Conservation (phyloP, 2,797 vertebrate genomes). For the Myripristis jacobus region DNA sequence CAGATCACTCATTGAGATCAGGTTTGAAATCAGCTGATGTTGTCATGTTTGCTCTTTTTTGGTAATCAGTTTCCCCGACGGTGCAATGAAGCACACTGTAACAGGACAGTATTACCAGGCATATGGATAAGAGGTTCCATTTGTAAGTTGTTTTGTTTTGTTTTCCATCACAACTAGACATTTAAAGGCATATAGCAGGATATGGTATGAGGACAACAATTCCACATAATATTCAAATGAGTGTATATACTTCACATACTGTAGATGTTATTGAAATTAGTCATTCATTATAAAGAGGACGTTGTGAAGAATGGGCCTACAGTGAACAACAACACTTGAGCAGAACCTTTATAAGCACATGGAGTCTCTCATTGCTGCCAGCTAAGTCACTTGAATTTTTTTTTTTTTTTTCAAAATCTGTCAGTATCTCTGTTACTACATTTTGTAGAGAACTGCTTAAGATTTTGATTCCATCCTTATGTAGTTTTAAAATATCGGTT, state of each 20-base stretch:
- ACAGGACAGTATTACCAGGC: constrained; percentile 7
- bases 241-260: constrained; percentile 55
- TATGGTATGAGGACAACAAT: constrained; percentile 63
- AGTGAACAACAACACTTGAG: constrained; percentile 82
- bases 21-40: constrained; percentile 35
- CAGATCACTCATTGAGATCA: constrained; percentile 19
- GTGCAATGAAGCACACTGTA: constrained; percentile 40
- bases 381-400: constrained; percentile 83
- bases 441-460: constrained; percentile 83
- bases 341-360: constrained; percentile 90
- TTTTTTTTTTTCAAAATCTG: constrained; percentile 79
- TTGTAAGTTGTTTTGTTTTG: constrained; percentile 29
- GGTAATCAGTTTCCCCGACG: constrained; percentile 7
- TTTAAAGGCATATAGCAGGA: constrained; percentile 18
- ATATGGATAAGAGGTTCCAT: constrained; percentile 18
- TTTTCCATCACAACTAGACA: constrained; percentile 23
- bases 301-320: constrained; percentile 49
- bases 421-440: constrained; percentile 65
- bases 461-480: constrained; percentile 81
- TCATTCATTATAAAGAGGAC: constrained; percentile 39
- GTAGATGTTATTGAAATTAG: constrained; percentile 44
- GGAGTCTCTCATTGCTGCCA: constrained; percentile 84
- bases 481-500: constrained; percentile 78
- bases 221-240: constrained; percentile 22
- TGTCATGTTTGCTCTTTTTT: constrained; percentile 15